phyloP scores from a whole-genome alignment of 2,888 invertebrate genomes.

The Macrosoma leucophasiata region DNA sequence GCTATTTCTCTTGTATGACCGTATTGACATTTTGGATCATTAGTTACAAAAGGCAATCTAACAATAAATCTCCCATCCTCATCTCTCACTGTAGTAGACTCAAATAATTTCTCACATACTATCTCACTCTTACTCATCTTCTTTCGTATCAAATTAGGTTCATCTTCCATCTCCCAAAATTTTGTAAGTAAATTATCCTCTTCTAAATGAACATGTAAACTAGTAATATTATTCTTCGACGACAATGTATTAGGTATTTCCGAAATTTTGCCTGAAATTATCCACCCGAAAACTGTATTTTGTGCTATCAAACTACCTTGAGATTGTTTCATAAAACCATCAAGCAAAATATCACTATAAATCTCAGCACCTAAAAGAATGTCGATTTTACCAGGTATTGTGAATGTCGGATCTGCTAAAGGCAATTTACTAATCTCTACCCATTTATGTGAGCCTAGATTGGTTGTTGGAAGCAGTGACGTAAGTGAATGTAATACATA shows the following conservation, averaged over 20 bases:
- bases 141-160: conserved; percentile 5
- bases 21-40: conserved; percentile 9
- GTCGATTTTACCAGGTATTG: conserved; percentile 12
- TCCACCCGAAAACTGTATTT: conserved; percentile 14
- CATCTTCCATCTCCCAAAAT: conserved; percentile 28
- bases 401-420: conserved; percentile 17
- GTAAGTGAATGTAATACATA: conserved; percentile 11
- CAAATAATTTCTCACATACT: conserved; percentile 19
- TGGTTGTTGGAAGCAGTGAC: no score
- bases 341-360: conserved; percentile 9
- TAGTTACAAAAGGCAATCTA: conserved; percentile 22
- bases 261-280: conserved; percentile 17
- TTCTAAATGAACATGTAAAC: conserved; percentile 10
- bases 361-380: conserved; percentile 16
- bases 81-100: conserved; percentile 18
- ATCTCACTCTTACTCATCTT: conserved; percentile 22
- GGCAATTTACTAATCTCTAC: no score
- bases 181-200: conserved; percentile 15
- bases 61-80: conserved; percentile 22
- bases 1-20: conserved; percentile 19
- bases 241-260: no score
- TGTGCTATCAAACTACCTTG: conserved; percentile 9
- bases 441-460: no score
- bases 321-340: conserved; percentile 8
- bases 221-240: no score